A percentile compares a stretch with the other conserved stretches of the same genome.
Conservation (phyloP, 2,113 vertebrate genomes). For the Podocnemis expansa region DNA sequence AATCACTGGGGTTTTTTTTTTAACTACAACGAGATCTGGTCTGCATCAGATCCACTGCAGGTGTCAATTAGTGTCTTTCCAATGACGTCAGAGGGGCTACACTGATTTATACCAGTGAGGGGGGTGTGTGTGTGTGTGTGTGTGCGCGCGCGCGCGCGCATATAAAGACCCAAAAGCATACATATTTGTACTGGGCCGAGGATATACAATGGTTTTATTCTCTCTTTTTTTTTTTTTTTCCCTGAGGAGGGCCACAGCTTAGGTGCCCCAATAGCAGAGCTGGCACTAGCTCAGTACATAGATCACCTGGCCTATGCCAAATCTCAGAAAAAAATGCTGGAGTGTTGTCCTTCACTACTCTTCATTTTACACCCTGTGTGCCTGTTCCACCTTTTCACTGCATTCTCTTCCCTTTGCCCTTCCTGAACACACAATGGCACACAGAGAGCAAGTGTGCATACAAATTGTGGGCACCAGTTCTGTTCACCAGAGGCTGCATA, state of each 20-base stretch:
- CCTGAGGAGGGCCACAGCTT: constrained; percentile 29
- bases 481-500: neutral
- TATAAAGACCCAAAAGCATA: neutral
- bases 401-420: neutral
- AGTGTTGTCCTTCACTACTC: constrained; percentile 32
- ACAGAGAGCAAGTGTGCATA: neutral
- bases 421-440: neutral
- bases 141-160: too few species aligned
- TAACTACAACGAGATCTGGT: neutral
- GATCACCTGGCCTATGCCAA: neutral
- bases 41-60: neutral
- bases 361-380: constrained; percentile 26
- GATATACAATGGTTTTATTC: constrained; percentile 7
- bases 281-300: constrained; percentile 20
- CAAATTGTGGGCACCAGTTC: neutral
- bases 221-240: constrained; percentile 29
- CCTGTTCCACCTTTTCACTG: constrained; percentile 15
- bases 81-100: constrained; percentile 19
- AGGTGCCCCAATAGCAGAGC: constrained; percentile 25
- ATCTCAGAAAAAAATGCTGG: constrained; percentile 23
- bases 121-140: constrained; percentile 17
- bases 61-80: constrained; percentile 1
- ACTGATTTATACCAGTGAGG: constrained; percentile 21
- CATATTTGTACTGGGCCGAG: neutral
- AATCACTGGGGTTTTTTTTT: neutral